phyloP scores from a whole-genome alignment of 2,888 invertebrate species.

The Operophtera brumata region DNA sequence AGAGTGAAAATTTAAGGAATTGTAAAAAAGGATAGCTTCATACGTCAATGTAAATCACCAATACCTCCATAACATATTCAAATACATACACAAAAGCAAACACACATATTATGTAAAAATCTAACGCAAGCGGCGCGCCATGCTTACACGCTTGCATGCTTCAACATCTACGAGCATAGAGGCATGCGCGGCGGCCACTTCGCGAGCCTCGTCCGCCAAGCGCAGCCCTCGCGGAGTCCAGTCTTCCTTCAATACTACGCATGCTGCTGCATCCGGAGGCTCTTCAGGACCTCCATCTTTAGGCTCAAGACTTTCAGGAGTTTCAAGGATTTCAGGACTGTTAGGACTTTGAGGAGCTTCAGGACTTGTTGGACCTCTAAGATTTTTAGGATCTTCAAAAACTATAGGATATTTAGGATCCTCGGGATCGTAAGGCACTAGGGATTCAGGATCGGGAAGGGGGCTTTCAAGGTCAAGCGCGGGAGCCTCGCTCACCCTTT shows the following conservation, averaged over 20 bases:
- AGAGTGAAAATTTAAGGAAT: background rate
- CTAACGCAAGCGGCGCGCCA: conserved; percentile 74
- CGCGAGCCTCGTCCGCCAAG: conserved; percentile 74
- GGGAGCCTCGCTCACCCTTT: conserved; percentile 92
- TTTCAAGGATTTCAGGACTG: conserved; percentile 21
- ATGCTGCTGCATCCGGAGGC: conserved; percentile 55
- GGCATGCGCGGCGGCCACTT: conserved; percentile 77
- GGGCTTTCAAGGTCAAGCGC: conserved; percentile 64
- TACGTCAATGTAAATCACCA: conserved; percentile 12
- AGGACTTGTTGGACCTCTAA: background rate
- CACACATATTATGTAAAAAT: conserved; percentile 46
- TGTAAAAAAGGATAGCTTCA: no score
- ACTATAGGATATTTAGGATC: conserved; percentile 5
- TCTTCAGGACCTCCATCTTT: conserved; percentile 40
- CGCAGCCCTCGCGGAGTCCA: conserved; percentile 69
- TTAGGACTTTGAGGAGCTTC: conserved; percentile 4
- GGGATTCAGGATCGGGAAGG: conserved; percentile 37
- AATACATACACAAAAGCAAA: conserved; percentile 43
- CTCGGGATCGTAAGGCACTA: conserved; percentile 15
- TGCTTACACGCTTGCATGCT: conserved; percentile 87
- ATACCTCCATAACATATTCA: conserved; percentile 33
- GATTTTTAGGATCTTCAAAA: conserved; percentile 2
- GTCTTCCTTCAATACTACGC: conserved; percentile 75
- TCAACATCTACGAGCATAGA: conserved; percentile 80
- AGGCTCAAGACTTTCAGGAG: conserved; percentile 19